A percentile compares a stretch with the other conserved stretches of the same genome.
These are phyloP conservation scores for Dysmachus trigonus DNA, from an alignment of 2,888 invertebrate species.

Conservation along the genomic window DNA sequence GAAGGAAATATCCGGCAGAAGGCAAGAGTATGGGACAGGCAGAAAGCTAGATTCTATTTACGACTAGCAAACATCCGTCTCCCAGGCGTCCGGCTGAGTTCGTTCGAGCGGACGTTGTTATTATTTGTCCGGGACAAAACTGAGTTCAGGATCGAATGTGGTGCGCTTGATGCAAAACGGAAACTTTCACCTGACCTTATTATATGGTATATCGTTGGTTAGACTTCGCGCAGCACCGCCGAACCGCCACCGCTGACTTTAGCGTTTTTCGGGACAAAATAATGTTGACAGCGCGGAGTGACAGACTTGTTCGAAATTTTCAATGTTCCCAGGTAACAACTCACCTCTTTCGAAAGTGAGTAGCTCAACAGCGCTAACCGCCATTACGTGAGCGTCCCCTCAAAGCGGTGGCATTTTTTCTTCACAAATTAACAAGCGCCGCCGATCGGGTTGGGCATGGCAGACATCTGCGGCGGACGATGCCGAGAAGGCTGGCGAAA, in stretches of 20 bases:
- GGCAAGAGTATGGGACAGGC: background rate
- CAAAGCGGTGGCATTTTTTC: background rate
- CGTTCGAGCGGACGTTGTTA: conserved; percentile 13
- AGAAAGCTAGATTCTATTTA: conserved; percentile 4
- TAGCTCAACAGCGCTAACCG: background rate
- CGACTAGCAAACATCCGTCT: conserved; percentile 14
- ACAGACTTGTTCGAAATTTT: background rate
- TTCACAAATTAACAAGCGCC: background rate
- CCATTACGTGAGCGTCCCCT: background rate
- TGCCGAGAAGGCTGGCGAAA: background rate
- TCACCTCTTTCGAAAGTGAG: background rate
- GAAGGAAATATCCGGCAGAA: background rate
- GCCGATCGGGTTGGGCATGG: background rate
- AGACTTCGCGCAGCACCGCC: background rate
- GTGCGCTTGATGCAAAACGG: too few relatives aligned
- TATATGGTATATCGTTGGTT: background rate
- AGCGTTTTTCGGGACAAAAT: background rate
- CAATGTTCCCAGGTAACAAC: background rate
- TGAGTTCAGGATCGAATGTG: too few relatives aligned
- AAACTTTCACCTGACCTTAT: background rate
- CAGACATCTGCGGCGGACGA: background rate
- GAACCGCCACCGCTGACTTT: background rate
- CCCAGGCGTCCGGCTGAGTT: background rate
- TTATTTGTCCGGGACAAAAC: background rate
- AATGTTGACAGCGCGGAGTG: background rate